phyloP scores from a whole-genome alignment of 37 sponge, comb jelly and placozoan genomes.

The Cliona cf. orientalis region DNA sequence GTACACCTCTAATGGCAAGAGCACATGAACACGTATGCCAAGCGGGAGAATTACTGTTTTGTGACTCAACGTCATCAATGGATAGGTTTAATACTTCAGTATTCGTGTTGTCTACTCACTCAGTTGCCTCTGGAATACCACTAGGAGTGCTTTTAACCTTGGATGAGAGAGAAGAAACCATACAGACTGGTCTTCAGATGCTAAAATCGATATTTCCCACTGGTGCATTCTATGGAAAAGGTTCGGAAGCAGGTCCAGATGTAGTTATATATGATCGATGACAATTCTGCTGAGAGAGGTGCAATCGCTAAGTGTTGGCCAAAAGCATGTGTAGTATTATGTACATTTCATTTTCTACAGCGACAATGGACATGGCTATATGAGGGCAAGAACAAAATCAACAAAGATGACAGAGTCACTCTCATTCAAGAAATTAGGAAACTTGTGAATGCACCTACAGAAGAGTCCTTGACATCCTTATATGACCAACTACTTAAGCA shows the following conservation, averaged over 20 bases:
- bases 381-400: conserved; percentile 20
- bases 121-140: conserved; percentile 3
- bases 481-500: too few species aligned
- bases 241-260: neutral
- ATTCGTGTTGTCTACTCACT: conserved; percentile 5
- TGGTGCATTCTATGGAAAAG: neutral
- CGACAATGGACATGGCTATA: conserved; percentile 34
- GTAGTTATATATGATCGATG: conserved; percentile 36
- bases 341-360: conserved; percentile 40
- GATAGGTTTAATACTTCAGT: neutral
- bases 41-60: conserved; percentile 8
- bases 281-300: conserved; percentile 17
- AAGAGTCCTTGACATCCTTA: too few species aligned
- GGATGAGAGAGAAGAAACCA: conserved; percentile 11
- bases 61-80: neutral
- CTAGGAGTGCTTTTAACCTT: conserved; percentile 7
- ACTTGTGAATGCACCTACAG: neutral
- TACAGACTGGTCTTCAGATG: neutral
- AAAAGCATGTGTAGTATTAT: neutral
- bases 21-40: neutral
- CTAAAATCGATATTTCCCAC: neutral
- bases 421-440: too few species aligned
- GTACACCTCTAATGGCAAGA: conserved; percentile 22
- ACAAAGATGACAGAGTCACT: too few species aligned
- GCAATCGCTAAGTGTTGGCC: conserved; percentile 36